These are phyloP conservation scores for Phthorimaea operculella DNA, from an alignment of 1,140 invertebrate genomes.

Conservation along the genomic window DNA sequence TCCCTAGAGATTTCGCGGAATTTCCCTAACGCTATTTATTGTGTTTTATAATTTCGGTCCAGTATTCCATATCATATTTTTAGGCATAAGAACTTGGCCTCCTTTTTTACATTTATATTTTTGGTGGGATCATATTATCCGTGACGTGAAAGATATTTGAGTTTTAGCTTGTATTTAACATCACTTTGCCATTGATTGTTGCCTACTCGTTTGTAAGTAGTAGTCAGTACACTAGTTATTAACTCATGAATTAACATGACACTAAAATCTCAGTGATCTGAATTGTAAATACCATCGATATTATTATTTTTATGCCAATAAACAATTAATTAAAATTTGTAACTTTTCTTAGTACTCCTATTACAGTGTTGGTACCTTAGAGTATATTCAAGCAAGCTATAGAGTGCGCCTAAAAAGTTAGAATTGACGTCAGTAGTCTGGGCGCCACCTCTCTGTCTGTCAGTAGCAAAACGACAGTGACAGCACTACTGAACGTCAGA, in stretches of 20 bases:
- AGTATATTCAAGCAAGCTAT: too few species aligned
- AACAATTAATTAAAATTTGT: background rate
- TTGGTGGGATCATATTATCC: constrained; percentile 2
- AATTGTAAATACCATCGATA: constrained; percentile 13
- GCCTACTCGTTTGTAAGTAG: background rate
- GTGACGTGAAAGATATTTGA: background rate
- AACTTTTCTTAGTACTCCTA: background rate
- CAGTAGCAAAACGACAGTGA: too few species aligned
- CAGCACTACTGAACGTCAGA: too few species aligned
- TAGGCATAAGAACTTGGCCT: too few species aligned
- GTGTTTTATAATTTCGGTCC: too few species aligned
- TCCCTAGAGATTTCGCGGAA: too few species aligned
- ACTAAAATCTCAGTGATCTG: background rate
- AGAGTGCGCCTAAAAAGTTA: too few species aligned
- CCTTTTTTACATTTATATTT: background rate
- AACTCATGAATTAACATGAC: background rate
- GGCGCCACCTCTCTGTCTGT: too few species aligned
- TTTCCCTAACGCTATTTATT: too few species aligned
- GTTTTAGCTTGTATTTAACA: background rate
- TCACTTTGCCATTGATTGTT: background rate
- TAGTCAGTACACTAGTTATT: background rate
- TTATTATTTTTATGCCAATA: constrained; percentile 14
- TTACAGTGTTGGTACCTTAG: too few species aligned
- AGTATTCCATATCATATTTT: too few species aligned
- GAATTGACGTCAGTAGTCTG: too few species aligned